Evolutionary conservation across 2,888 invertebrate species (phyloP), one percentile per base, ranked within the genome.

Genomic region (Lottia gigantea): DNA sequence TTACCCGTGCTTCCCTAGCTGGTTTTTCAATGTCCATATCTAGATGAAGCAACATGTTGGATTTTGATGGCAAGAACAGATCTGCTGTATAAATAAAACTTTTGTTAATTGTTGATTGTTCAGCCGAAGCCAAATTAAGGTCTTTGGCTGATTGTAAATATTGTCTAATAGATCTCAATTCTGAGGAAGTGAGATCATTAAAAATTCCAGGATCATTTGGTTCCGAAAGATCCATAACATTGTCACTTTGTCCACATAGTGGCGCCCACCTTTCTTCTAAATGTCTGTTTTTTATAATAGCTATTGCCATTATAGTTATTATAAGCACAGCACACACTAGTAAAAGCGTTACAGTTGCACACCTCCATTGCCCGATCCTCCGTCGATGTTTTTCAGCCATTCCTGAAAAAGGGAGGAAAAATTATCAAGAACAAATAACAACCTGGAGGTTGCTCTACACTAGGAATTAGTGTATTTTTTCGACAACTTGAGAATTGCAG

Each of bases 71-170:
- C 16, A 79, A 55, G 65, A 75, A 66, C 15, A 83, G 46, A 16
- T 81, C 82, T 15, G 79, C 73, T 61, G 70, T 72, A 65, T 77
- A 79, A n/a, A 80, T 68, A 63, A 72, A 75, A 23, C 74, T 76
- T 14, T 68, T 62, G 45, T 68, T 64, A n/a, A 76, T 46, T n/a
- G 12, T 26, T 0, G 68, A 66, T 4, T 66, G 23, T 0, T 67
- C 70, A 2, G 76, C 71, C 1, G 47, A 49, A 0, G 62, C 62
- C 7, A 79, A 70, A 55, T 76, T 75, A 1, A 80, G 72, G 19
- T 71, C 71, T 26, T 70, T 72, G n/a, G 74, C 65, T 2, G 66
- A 67, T 64, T 72, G 66, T 11, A 82, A 65, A 45, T 69, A 80
- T 15, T 68, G 12, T 66, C 73, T 66, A 6, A 80, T 15, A 7